phyloP scores from a whole-genome alignment of 1,140 invertebrate genomes.

The Globodera rostochiensis region DNA sequence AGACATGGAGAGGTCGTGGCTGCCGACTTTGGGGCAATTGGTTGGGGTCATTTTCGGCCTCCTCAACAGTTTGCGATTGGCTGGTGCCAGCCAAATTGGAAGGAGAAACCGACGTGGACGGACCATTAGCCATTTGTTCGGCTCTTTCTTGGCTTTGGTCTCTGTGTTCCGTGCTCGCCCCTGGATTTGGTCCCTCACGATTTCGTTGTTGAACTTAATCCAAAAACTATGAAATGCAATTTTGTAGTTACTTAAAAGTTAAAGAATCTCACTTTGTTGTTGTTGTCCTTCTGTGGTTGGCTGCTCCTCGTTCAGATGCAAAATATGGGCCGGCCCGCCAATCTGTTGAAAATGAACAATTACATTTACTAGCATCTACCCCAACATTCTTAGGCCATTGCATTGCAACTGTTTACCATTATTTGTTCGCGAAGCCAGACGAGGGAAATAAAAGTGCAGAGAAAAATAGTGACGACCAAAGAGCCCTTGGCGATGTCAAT shows the following conservation, averaged over 20 bases:
- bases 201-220: slow-evolving; percentile 60
- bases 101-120: neutral
- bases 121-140: neutral
- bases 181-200: neutral
- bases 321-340: slow-evolving; percentile 33
- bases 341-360: slow-evolving; percentile 10
- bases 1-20: neutral
- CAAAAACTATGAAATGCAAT: neutral
- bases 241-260: neutral
- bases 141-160: neutral
- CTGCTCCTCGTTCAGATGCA: slow-evolving; percentile 38
- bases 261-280: neutral
- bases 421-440: slow-evolving; percentile 98
- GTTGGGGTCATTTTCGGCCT: neutral
- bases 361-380: slow-evolving; percentile 70
- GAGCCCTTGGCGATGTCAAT: slow-evolving; percentile 72
- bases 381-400: neutral
- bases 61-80: neutral
- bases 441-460: slow-evolving; percentile 93
- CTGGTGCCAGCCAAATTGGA: neutral
- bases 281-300: slow-evolving; percentile 22
- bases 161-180: neutral
- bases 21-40: neutral
- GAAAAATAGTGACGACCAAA: slow-evolving; percentile 91
- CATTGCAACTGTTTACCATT: slow-evolving; percentile 69